Conservation (phyloP, 2,113 vertebrate genomes). For the Ptychochromis oligacanthus region DNA sequence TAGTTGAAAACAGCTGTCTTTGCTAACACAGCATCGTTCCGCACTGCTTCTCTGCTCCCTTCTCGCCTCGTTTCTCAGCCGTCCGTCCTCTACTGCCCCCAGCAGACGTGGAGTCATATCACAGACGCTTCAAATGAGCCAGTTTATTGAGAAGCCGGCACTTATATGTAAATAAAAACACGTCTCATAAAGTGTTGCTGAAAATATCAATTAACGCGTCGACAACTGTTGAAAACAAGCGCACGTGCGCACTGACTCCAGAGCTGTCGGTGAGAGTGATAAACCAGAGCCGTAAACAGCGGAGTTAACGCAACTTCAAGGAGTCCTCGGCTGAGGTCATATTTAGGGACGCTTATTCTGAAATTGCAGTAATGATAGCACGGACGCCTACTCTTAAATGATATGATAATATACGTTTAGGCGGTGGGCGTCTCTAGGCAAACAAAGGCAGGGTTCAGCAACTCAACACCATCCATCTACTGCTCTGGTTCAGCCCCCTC, state of each 20-base stretch:
- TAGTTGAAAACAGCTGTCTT: neutral
- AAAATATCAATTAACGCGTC: neutral
- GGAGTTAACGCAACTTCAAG: neutral
- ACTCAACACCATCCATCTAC: neutral
- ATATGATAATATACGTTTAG: neutral
- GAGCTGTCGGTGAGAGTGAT: neutral
- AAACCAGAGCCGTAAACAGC: neutral
- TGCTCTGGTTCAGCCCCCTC: neutral
- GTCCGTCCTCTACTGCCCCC: constrained; percentile 14
- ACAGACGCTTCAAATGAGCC: accelerated
- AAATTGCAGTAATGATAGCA: accelerated
- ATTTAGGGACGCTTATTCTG: accelerated
- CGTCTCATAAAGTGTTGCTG: neutral
- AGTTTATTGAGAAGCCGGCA: neutral
- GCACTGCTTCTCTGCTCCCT: neutral
- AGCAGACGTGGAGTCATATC: neutral
- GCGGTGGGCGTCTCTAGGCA: neutral
- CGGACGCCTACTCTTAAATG: neutral
- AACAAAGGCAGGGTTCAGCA: neutral
- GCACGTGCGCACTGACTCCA: neutral
- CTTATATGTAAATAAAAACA: accelerated
- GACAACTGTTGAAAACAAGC: constrained; percentile 12
- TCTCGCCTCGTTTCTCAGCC: neutral
- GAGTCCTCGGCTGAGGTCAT: neutral
- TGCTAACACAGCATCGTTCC: constrained; percentile 13